Conservation (phyloP, 1,140 invertebrate species). For the Drosophila ercepeae region DNA sequence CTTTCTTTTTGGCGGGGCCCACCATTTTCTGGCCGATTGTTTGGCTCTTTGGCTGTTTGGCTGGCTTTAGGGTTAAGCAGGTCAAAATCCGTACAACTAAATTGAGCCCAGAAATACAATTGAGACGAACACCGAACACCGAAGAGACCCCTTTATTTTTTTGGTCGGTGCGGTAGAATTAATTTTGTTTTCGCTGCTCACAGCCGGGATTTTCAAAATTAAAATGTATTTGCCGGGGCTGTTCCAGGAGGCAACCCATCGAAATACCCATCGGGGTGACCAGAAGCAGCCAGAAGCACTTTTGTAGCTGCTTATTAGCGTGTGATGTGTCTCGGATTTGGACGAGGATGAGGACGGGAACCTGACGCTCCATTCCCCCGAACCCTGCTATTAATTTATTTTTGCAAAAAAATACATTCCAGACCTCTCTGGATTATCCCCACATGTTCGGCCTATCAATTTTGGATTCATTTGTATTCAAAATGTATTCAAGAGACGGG, state of each 20-base stretch:
- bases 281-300: conserved; percentile 82
- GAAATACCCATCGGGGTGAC: conserved; percentile 46
- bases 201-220: conserved; percentile 57
- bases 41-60: conserved; percentile 9
- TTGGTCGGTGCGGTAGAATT: conserved; percentile 46
- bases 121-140: conserved; percentile 21
- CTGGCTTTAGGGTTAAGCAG: conserved; percentile 77
- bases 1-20: neutral
- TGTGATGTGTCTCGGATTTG: conserved; percentile 45
- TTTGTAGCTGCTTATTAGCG: conserved; percentile 78
- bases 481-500: conserved; percentile 23
- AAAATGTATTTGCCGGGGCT: conserved; percentile 69
- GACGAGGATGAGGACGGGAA: conserved; percentile 25
- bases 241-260: neutral
- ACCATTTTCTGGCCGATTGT: conserved; percentile 4
- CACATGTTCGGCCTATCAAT: conserved; percentile 38
- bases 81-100: conserved; percentile 83
- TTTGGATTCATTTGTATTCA: conserved; percentile 31
- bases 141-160: conserved; percentile 19
- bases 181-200: conserved; percentile 55
- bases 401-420: conserved; percentile 27
- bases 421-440: conserved; percentile 24
- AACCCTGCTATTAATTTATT: conserved; percentile 72
- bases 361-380: conserved; percentile 64
- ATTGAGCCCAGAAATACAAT: conserved; percentile 80